These are phyloP conservation scores for Syngnathus scovelli DNA, from an alignment of 2,113 vertebrate species.

Conservation along the genomic window DNA sequence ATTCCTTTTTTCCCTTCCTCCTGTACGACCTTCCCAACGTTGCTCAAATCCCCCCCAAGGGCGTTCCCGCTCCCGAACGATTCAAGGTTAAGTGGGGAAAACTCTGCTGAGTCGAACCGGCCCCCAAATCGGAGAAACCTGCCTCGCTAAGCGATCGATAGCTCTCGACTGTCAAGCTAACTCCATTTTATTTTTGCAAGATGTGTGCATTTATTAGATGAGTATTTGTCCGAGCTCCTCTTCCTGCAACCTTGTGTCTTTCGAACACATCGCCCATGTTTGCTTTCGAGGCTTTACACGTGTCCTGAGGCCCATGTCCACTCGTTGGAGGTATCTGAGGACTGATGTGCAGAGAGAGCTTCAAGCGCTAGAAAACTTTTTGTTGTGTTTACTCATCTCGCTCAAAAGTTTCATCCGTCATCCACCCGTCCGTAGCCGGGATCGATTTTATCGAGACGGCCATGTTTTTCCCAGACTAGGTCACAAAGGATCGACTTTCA, in stretches of 20 bases:
- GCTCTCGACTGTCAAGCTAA: constrained; percentile 48
- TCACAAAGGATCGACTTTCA: constrained; percentile 38
- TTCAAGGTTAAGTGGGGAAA: constrained; percentile 60
- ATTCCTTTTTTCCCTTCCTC: constrained; percentile 21
- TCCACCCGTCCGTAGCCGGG: constrained; percentile 33
- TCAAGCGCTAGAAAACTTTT: constrained; percentile 18
- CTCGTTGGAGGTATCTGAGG: constrained; percentile 20
- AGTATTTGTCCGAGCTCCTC: too few species aligned
- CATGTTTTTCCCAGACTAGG: constrained; percentile 15
- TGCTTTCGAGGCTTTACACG: constrained; percentile 28
- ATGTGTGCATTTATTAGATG: constrained; percentile 61
- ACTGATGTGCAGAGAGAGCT: constrained; percentile 36
- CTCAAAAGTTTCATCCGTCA: constrained; percentile 28
- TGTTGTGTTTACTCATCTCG: constrained; percentile 36
- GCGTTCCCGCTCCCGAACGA: constrained; percentile 40
- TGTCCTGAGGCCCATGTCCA: constrained; percentile 27
- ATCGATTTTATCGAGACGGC: constrained; percentile 28
- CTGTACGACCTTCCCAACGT: constrained; percentile 35
- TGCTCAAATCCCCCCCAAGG: constrained; percentile 44
- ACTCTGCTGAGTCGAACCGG: constrained; percentile 42
- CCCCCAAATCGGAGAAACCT: constrained; percentile 26
- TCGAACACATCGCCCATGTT: background rate
- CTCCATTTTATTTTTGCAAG: constrained; percentile 65
- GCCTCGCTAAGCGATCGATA: constrained; percentile 53
- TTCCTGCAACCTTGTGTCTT: background rate